Base-by-base conservation (phyloP, 2,113 vertebrate genomes). In the Cyphomyrus plagiostoma region DNA sequence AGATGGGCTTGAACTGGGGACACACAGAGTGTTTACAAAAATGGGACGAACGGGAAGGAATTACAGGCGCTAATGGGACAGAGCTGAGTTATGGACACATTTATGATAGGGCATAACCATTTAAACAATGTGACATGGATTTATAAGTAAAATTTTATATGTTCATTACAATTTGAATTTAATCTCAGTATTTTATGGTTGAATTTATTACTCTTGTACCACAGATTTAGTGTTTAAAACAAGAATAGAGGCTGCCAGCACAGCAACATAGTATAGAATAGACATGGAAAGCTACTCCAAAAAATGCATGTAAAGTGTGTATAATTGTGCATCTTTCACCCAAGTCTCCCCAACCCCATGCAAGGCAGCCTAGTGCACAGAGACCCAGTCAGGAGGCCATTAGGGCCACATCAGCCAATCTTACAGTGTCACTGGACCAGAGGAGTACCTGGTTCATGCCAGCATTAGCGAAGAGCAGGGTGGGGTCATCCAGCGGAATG, bases 371-470 rank as follows among this genome's bases (percentile, higher is more conserved):
- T 19, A 39, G 35, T 7, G 30, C 30, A 42, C 5, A 80, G 82
- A 45, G 77, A 84, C n/a, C 82, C 10, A n/a, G 42, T 21, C 21
- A 45, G 39, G 8, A 10, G 80, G 2, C 42, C 2, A 1, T 23
- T 7, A 7, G 39, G 11, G 21, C 15, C 35, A 39, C 70, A 39
- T 1, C 70, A 80, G 74, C 74, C 74, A 35, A 17, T 7, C 10
- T 80, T 80, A 80, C 19, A 80, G 74, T 39, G 74, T 80, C 74
- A 80, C 35, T 46, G 42, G 42, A 10, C 21, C 82, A 4, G 82
- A 13, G 23, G 17, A 91, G 90, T 94, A 99, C 98, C 97, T 99
- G 98, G 93, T 99, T 99, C 98, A 99, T 99, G 91, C 98, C 98
- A 0, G 98, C 98, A 3, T 99, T 99, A 91, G 98, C 97, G 70